These are phyloP conservation scores for Amblyteles armatorius DNA, from an alignment of 2,888 invertebrate species.

Conservation along the genomic window DNA sequence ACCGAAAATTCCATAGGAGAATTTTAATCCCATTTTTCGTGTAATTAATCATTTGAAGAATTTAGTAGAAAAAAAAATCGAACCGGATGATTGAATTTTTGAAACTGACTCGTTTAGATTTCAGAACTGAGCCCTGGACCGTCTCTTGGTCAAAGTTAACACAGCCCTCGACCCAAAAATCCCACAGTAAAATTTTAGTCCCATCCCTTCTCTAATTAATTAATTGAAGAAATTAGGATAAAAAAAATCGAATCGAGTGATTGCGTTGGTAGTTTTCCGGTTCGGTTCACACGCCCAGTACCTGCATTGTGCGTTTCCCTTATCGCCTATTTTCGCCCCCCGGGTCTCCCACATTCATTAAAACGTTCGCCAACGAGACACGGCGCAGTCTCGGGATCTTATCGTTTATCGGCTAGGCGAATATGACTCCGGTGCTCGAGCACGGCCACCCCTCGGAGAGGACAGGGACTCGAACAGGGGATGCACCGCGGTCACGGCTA, in stretches of 20 bases:
- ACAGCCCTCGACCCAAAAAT: background rate
- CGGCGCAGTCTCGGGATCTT: constrained; percentile 67
- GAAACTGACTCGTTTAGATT: constrained; percentile 52
- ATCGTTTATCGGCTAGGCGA: constrained; percentile 67
- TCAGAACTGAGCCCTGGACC: background rate
- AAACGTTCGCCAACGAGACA: constrained; percentile 58
- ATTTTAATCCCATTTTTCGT: no score
- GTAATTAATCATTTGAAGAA: no score
- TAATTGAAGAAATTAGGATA: background rate
- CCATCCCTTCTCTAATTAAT: background rate
- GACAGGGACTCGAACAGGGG: constrained; percentile 12
- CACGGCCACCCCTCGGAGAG: constrained; percentile 27
- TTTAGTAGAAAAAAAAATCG: no score
- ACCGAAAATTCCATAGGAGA: background rate
- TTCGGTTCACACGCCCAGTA: constrained; percentile 60
- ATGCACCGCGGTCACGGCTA: constrained; percentile 9
- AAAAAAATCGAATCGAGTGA: constrained; percentile 39
- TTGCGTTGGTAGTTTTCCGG: constrained; percentile 48
- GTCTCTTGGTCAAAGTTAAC: background rate
- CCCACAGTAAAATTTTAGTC: background rate
- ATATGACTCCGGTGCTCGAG: constrained; percentile 61
- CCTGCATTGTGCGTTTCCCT: constrained; percentile 33
- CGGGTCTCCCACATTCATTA: constrained; percentile 73
- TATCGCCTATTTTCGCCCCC: constrained; percentile 58
- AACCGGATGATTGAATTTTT: background rate